These are phyloP conservation scores for Xestia c-nigrum DNA, from an alignment of 2,888 invertebrate genomes.

Conservation along the genomic window DNA sequence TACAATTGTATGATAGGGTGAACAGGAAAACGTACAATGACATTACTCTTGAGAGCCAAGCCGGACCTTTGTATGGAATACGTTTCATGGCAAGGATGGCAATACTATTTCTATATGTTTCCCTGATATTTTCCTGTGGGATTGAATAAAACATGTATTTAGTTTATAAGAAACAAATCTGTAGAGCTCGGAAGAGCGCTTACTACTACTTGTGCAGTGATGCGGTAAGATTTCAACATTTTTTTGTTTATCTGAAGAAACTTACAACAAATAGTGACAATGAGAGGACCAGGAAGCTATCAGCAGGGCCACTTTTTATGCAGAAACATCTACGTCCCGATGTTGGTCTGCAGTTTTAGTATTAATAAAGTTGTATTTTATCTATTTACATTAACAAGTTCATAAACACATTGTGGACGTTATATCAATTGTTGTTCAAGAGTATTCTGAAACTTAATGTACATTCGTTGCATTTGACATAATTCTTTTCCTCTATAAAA, in stretches of 20 bases:
- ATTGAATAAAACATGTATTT: conserved; percentile 3
- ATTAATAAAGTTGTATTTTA: neutral
- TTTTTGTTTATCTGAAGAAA: conserved; percentile 32
- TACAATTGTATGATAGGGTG: neutral
- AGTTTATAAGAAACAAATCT: neutral
- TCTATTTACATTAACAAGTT: neutral
- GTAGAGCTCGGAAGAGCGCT: too few relatives aligned
- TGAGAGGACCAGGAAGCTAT: conserved; percentile 46
- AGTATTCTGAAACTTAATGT: neutral
- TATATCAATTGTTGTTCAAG: conserved; percentile 5
- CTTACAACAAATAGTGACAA: conserved; percentile 26
- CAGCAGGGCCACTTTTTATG: conserved; percentile 22
- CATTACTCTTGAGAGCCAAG: neutral
- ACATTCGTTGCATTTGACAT: conserved; percentile 3
- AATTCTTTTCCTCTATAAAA: conserved; percentile 1
- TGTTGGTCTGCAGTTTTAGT: neutral
- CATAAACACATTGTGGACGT: neutral
- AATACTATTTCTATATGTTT: neutral
- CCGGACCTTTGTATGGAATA: conserved; percentile 8
- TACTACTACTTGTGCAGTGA: conserved; percentile 12
- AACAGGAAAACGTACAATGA: conserved; percentile 15
- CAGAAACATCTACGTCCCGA: neutral
- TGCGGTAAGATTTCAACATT: neutral
- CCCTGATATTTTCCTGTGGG: neutral
- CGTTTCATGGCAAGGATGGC: conserved; percentile 1